phyloP scores from a whole-genome alignment of 1,140 invertebrate species.

The Brachystomella parvula region DNA sequence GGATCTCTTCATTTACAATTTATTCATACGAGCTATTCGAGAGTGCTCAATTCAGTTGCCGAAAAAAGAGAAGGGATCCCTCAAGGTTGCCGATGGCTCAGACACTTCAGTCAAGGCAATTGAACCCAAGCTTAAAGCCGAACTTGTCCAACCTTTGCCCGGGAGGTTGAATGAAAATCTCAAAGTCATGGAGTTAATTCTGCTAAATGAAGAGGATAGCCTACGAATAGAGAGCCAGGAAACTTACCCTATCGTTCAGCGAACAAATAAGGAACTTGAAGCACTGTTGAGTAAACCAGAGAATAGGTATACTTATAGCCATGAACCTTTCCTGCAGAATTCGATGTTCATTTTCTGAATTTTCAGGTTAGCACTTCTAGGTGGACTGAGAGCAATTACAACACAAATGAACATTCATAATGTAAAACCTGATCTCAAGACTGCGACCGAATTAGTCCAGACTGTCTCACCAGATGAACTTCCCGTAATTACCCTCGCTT shows the following conservation, averaged over 20 bases:
- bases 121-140: conserved; percentile 11
- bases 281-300: neutral
- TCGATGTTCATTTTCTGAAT: neutral
- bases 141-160: neutral
- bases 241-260: neutral
- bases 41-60: conserved; percentile 52
- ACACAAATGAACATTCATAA: conserved; percentile 58
- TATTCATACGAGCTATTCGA: conserved; percentile 64
- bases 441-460: conserved; percentile 65
- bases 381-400: conserved; percentile 66
- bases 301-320: neutral
- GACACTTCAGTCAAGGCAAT: conserved; percentile 10
- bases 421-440: conserved; percentile 66
- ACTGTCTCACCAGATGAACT: conserved; percentile 49
- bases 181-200: neutral
- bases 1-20: conserved; percentile 66
- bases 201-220: neutral
- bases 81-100: conserved; percentile 22
- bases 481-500: conserved; percentile 15
- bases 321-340: neutral
- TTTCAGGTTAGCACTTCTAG: conserved; percentile 62
- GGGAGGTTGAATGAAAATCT: neutral
- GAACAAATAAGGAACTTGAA: neutral
- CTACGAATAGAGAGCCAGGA: neutral
- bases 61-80: conserved; percentile 13